These are phyloP conservation scores for Eupsittula cactorum DNA, from an alignment of 2,113 vertebrate genomes.

Conservation along the genomic window DNA sequence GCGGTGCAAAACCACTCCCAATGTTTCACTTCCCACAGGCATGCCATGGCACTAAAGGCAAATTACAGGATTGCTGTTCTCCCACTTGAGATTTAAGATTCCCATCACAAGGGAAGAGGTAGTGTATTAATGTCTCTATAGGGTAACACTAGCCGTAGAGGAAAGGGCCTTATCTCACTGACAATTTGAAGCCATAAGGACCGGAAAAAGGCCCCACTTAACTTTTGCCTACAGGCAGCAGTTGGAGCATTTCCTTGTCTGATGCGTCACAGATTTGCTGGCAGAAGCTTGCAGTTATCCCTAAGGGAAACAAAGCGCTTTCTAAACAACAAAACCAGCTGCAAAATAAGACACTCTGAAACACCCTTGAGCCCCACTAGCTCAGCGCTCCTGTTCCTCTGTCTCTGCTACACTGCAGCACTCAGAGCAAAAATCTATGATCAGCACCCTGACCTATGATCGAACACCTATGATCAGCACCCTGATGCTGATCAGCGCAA, in stretches of 20 bases:
- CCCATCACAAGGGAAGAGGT: background rate
- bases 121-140: rapidly evolving
- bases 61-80: background rate
- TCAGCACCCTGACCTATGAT: background rate
- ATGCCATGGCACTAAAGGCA: background rate
- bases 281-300: background rate
- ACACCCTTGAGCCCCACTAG: rapidly evolving
- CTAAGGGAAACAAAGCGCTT: background rate
- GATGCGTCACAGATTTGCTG: background rate
- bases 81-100: background rate
- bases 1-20: rapidly evolving
- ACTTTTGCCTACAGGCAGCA: background rate
- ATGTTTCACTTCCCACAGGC: background rate
- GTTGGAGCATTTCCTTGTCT: background rate
- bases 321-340: background rate
- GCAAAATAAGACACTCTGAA: background rate
- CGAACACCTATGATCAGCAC: background rate
- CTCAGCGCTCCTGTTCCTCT: background rate
- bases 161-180: background rate
- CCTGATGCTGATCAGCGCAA: rapidly evolving
- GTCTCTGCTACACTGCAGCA: rapidly evolving
- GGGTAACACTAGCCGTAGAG: background rate
- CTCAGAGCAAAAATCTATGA: background rate
- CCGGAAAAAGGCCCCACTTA: background rate
- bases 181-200: background rate